phyloP scores from a whole-genome alignment of 2,113 vertebrate species.

The Tautogolabrus adspersus region DNA sequence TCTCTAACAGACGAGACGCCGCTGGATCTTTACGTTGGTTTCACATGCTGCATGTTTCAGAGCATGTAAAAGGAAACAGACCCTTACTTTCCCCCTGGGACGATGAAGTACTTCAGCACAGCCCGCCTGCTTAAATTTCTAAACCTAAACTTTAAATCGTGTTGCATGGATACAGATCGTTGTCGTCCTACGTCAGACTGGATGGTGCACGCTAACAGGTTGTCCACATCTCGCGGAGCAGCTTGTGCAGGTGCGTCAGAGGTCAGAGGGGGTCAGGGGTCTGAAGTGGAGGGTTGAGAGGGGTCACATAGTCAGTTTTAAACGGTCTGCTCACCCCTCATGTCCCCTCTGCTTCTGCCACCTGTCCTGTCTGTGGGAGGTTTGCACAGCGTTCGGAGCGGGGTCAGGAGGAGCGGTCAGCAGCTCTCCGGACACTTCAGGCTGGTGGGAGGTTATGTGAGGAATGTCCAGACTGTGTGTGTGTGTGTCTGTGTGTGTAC shows the following conservation, averaged over 20 bases:
- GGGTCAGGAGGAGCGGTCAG: slow-evolving; percentile 41
- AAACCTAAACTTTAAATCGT: too few species aligned
- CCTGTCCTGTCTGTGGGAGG: slow-evolving; percentile 55
- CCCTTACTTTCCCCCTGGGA: too few species aligned
- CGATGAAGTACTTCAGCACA: too few species aligned
- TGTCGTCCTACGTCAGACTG: neutral
- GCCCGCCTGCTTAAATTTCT: too few species aligned
- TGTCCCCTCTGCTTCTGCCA: slow-evolving; percentile 19
- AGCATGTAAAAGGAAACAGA: too few species aligned
- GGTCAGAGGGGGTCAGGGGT: slow-evolving; percentile 46
- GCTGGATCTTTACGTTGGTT: too few species aligned
- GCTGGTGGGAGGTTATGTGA: slow-evolving; percentile 18
- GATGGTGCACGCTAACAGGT: slow-evolving; percentile 35
- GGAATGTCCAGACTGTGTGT: slow-evolving; percentile 24
- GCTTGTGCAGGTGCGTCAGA: slow-evolving; percentile 61
- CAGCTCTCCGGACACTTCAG: slow-evolving; percentile 14
- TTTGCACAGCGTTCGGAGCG: neutral
- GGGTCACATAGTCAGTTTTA: slow-evolving; percentile 47
- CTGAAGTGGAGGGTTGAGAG: slow-evolving; percentile 20
- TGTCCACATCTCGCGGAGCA: slow-evolving; percentile 41
- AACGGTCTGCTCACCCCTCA: slow-evolving; percentile 1
- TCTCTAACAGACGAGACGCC: too few species aligned
- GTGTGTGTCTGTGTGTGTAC: slow-evolving; percentile 4
- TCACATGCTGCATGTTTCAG: too few species aligned
- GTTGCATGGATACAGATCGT: too few species aligned